Conservation (phyloP, 2,797 vertebrate species). For the Myotis vivesi region DNA sequence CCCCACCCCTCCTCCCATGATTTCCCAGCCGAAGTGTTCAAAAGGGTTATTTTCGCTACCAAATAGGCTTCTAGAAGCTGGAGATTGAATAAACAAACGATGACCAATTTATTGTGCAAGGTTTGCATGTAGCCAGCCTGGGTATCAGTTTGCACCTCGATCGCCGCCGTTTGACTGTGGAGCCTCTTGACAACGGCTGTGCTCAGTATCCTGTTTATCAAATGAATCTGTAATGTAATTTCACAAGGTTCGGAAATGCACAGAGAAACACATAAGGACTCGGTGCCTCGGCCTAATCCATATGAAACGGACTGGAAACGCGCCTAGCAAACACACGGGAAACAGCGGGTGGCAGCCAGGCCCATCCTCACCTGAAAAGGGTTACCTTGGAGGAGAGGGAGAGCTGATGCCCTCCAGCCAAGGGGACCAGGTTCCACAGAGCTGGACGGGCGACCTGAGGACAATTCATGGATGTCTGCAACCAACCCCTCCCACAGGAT, state of each 20-base stretch:
- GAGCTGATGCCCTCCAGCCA: slow-evolving; percentile 19
- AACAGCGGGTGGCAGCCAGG: slow-evolving; percentile 67
- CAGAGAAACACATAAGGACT: slow-evolving; percentile 78
- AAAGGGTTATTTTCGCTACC: slow-evolving; percentile 57
- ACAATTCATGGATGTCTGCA: slow-evolving; percentile 22
- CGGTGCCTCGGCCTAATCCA: slow-evolving; percentile 82
- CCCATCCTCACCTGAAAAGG: slow-evolving; percentile 77
- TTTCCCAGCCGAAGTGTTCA: neutral
- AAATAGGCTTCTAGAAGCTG: slow-evolving; percentile 67
- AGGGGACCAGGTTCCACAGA: slow-evolving; percentile 31
- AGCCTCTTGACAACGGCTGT: slow-evolving; percentile 76
- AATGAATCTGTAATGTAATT: slow-evolving; percentile 89
- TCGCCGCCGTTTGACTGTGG: slow-evolving; percentile 49
- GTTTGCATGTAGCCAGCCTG: slow-evolving; percentile 62
- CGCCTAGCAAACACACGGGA: slow-evolving; percentile 77
- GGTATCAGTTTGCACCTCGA: slow-evolving; percentile 62
- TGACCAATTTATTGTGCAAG: slow-evolving; percentile 67
- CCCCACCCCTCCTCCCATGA: slow-evolving; percentile 14
- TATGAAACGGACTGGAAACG: slow-evolving; percentile 85
- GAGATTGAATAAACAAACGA: slow-evolving; percentile 76
- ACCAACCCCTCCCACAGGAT: neutral
- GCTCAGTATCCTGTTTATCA: slow-evolving; percentile 83
- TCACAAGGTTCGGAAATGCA: slow-evolving; percentile 84
- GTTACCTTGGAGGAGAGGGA: slow-evolving; percentile 71
- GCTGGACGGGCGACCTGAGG: slow-evolving; percentile 6